Percentiles rank a stretch among this genome's conserved stretches.
Evolutionary conservation across 2,113 vertebrate species (phyloP).

Genomic region (Procavia capensis): DNA sequence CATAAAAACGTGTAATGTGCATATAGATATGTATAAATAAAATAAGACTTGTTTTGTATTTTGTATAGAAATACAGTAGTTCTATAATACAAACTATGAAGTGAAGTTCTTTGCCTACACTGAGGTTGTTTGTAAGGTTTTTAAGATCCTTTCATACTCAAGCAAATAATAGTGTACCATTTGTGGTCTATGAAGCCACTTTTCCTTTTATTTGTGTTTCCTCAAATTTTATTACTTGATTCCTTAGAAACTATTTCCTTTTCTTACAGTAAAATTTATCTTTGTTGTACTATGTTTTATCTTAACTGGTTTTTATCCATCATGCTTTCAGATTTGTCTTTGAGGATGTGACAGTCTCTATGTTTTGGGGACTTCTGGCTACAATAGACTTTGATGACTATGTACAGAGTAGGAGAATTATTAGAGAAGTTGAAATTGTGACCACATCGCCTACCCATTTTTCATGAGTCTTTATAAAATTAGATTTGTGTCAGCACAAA

Average conservation of each 20-base stretch:
- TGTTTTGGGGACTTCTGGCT: neutral
- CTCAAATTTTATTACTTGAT: no score
- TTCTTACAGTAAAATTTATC: neutral
- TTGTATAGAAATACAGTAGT: no score
- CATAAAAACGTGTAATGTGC: no score
- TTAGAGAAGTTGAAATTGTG: rapidly evolving
- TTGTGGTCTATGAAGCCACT: rapidly evolving
- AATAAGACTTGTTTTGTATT: no score
- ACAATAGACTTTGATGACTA: rapidly evolving
- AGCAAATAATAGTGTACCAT: rapidly evolving
- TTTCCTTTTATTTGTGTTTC: neutral
- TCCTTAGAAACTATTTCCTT: neutral
- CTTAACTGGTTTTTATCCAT: neutral
- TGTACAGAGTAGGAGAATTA: neutral
- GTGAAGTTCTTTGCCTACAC: no score
- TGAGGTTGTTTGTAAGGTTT: no score
- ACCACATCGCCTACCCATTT: neutral
- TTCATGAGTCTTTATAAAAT: neutral
- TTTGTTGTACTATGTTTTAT: neutral
- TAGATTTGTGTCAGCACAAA: neutral
- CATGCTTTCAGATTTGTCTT: neutral
- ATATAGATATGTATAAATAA: no score
- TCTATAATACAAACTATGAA: no score
- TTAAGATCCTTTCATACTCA: neutral
- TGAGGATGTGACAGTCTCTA: neutral